phyloP scores from a whole-genome alignment of 1,140 invertebrate genomes.

The Liolophura sinensis region DNA sequence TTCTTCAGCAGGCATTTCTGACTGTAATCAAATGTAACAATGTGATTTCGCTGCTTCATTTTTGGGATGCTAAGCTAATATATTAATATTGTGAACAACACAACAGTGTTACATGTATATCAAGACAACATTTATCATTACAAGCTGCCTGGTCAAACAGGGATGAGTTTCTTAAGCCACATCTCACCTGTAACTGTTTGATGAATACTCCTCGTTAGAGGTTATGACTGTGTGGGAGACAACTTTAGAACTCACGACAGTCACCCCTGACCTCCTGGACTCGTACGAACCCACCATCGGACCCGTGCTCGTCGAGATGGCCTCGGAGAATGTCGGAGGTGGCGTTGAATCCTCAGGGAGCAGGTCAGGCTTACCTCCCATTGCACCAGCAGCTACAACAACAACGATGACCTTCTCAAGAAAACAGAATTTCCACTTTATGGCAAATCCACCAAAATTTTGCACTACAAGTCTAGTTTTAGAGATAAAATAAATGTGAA shows the following conservation, averaged over 20 bases:
- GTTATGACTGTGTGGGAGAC: conserved; percentile 25
- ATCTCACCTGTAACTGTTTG: neutral
- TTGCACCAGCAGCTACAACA: conserved; percentile 18
- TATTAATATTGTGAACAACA: neutral
- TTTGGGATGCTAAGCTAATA: no score
- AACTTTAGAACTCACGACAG: conserved; percentile 9
- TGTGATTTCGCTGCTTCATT: no score
- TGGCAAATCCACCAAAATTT: no score
- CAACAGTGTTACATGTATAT: neutral
- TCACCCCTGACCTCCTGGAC: conserved; percentile 3
- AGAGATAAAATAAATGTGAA: no score
- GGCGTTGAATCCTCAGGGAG: conserved; percentile 81
- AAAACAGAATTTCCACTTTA: no score
- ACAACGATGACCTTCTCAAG: no score
- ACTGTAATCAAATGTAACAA: no score
- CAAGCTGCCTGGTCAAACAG: no score
- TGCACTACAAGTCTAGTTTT: no score
- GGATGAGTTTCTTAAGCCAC: neutral
- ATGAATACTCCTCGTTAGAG: neutral
- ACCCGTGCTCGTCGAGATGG: conserved; percentile 24
- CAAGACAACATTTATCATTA: no score
- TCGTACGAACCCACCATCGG: conserved; percentile 4
- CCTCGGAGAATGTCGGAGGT: conserved; percentile 84
- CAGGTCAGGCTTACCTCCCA: conserved; percentile 42
- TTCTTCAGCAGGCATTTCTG: no score